Evolutionary conservation across 2,113 vertebrate species (phyloP), one percentile per base, ranked within the genome.

Genomic region (Panurus biarmicus): DNA sequence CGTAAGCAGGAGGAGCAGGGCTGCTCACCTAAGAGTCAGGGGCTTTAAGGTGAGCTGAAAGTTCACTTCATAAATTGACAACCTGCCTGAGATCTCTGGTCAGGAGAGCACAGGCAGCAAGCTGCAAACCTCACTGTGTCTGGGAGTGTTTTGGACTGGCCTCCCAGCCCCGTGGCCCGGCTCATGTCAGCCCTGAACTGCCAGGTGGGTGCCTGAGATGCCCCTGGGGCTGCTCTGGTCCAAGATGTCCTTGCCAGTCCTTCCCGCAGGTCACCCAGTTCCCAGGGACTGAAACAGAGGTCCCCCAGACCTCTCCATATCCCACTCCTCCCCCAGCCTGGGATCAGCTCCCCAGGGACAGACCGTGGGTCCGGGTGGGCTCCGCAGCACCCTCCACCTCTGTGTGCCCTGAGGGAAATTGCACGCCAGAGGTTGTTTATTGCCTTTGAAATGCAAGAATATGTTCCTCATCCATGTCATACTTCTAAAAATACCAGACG

Each of bases 341-440:
- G 53, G 15, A 8, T 40, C 60, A 28, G 14, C 35, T 65, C 9
- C 14, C 16, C 28, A 2, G 53, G 57, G 22, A 31, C 51, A 26
- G n/a, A 17, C 6, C 2, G 0, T 3, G 36, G 36, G 7, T 19
- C 53, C 9, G 64, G 45, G 58, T 1, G 16, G 24, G 70, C 26
- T n/a, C 29, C 1, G 2, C 22, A 20, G 35, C 35, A 20, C 24
- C 40, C 15, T 0, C 17, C 83, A 17, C 8, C 31, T 7, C 36
- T 0, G 0, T 0, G 9, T 47, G 12, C 79, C 90, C 72, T 0
- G 3, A 14, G 45, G 64, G 29, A 42, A 4, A 0, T 2, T 0
- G 23, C 38, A 12, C 5, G 8, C 12, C 73, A 44, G 44, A 47
- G 61, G 16, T 31, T 67, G 70, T 56, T 93, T 38, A 14, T 87